Base-by-base conservation (phyloP, 2,797 vertebrate species). In the Kryptopterus vitreolus region DNA sequence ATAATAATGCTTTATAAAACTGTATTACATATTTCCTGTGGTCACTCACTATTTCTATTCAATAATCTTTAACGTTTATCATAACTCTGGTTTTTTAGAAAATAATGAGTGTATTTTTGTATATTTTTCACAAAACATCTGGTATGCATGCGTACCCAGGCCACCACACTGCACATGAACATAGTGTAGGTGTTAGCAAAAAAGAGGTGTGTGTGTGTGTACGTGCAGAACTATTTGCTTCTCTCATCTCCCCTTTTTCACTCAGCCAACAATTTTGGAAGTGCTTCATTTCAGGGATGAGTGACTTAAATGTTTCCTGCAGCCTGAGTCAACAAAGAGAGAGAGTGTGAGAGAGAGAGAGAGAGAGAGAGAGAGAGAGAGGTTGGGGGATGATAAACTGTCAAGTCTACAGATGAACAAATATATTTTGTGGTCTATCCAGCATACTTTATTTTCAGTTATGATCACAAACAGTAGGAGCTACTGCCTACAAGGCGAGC, bases 271-370 rank as follows among this genome's bases (percentile, higher is more conserved):
- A 0, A 50, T 22, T 31, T 77, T 13, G 31, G 24, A 8, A 35
- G 55, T 48, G 61, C 9, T 62, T 46, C 29, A 62, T 68, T 76
- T 77, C 61, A 77, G 11, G 77, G 66, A 55, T 73, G 65, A 82
- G 66, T 63, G 66, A 48, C n/a, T 73, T 63, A 62, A 38, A 58
- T 69, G 68, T 50, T 78, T 22, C 18, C 69, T 71, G 48, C 26
- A 71, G 70, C 43, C 76, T 59, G 24, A 81, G 22, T 70, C 16
- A 52, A 70, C 68, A 70, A 46, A 43, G 4, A 38, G 8, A 65
- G 58, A 61, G 29, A 62, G 7, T 18, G 15, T 18, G 59, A 33
- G 7, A 20, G 22, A 66, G 12, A 66, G 20, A 65, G 29, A 35
- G 29, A 62, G 7, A 62, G 59, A 63, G 18, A 35, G 61, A 35